phyloP scores from a whole-genome alignment of 2,113 vertebrate species.

The Oncorhynchus tshawytscha region DNA sequence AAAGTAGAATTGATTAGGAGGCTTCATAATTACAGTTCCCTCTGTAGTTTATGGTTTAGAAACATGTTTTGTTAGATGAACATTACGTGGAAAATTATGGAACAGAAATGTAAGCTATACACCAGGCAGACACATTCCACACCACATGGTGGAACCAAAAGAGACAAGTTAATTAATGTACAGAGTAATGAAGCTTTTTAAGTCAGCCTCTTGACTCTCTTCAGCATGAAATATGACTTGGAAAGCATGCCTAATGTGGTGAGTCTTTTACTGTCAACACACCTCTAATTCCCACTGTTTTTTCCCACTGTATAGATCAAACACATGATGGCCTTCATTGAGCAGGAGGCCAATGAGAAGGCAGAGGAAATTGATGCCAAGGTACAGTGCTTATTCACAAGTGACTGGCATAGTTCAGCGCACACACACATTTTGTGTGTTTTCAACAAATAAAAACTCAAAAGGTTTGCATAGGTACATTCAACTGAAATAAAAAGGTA shows the following conservation, averaged over 20 bases:
- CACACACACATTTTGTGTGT: too few species aligned
- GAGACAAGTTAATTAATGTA: neutral
- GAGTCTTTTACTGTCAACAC: neutral
- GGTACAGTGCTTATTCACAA: slow-evolving; percentile 68
- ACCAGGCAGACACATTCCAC: slow-evolving; percentile 14
- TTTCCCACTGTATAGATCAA: slow-evolving; percentile 81
- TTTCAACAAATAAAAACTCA: too few species aligned
- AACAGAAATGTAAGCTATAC: neutral
- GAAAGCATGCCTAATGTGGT: neutral
- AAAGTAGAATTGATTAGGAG: neutral
- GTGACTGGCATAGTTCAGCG: too few species aligned
- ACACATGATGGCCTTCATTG: slow-evolving; percentile 99
- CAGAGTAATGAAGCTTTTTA: neutral
- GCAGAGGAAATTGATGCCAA: slow-evolving; percentile 99
- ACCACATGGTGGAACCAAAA: neutral
- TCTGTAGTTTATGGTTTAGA: neutral
- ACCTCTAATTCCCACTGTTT: neutral
- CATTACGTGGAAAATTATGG: neutral
- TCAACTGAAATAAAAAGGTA: too few species aligned
- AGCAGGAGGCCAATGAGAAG: slow-evolving; percentile 98
- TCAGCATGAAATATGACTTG: neutral
- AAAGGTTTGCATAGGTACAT: too few species aligned
- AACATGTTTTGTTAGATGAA: neutral
- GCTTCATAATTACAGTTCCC: neutral
- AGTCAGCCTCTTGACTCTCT: neutral